These are phyloP conservation scores for Hemiprocne comata DNA, from an alignment of 2,113 vertebrate genomes.

Conservation along the genomic window DNA sequence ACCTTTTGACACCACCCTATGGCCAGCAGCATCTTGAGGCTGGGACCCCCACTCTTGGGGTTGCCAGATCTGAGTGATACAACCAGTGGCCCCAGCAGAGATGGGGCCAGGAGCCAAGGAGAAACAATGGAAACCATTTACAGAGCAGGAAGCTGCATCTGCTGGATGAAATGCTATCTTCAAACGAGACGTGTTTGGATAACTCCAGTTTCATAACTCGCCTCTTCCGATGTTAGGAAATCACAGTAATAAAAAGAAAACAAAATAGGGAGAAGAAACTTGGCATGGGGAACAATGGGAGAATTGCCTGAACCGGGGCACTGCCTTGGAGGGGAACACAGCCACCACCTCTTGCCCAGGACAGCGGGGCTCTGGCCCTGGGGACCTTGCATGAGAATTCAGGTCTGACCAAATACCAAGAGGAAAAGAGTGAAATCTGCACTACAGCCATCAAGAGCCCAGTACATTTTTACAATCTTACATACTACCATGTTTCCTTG, in stretches of 20 bases:
- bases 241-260: conserved; percentile 59
- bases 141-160: conserved; percentile 67
- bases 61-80: neutral
- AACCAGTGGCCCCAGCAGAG: neutral
- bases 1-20: rapidly evolving
- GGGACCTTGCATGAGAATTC: neutral
- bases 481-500: neutral
- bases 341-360: neutral
- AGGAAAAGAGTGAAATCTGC: neutral
- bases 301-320: rapidly evolving
- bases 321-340: neutral
- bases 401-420: neutral
- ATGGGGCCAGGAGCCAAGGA: conserved; percentile 30
- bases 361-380: neutral
- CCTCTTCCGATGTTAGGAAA: conserved; percentile 66
- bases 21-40: neutral
- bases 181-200: conserved; percentile 73
- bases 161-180: conserved; percentile 68
- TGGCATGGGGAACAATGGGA: neutral
- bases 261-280: conserved; percentile 18
- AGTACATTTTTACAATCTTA: too few species aligned
- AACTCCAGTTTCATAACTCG: conserved; percentile 68
- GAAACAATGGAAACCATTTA: conserved; percentile 68
- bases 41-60: rapidly evolving
- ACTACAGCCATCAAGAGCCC: neutral